A percentile compares a stretch with the other conserved stretches of the same genome.
Evolutionary conservation across 2,797 vertebrate genomes (phyloP).

Genomic region (Myripristis murdjan): DNA sequence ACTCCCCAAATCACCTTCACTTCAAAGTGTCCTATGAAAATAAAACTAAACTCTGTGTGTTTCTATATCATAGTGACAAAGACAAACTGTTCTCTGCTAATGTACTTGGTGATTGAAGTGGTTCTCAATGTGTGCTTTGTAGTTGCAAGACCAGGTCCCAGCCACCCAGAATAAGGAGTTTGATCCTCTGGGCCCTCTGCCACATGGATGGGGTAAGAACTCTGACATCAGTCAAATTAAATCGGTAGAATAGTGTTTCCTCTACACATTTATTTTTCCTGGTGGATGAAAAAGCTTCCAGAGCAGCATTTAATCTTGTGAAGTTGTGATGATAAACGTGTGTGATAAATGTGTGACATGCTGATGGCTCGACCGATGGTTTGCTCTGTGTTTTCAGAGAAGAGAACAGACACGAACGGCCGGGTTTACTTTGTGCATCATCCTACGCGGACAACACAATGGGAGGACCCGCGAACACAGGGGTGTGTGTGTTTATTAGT

Average conservation of each 20-base stretch:
- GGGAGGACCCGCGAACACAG: constrained; percentile 97
- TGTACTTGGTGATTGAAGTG: background rate
- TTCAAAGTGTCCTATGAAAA: background rate
- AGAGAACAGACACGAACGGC: constrained; percentile 95
- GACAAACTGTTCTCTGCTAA: background rate
- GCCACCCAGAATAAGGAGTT: constrained; percentile 94
- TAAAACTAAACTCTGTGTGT: background rate
- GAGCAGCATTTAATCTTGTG: background rate
- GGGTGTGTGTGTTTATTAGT: constrained; percentile 85
- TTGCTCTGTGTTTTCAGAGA: constrained; percentile 82
- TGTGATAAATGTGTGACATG: no score
- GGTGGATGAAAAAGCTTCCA: background rate
- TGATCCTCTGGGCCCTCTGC: constrained; percentile 96
- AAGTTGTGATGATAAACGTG: background rate
- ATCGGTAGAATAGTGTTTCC: background rate
- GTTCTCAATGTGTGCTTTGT: constrained; percentile 17
- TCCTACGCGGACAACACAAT: constrained; percentile 94
- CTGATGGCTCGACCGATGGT: no score
- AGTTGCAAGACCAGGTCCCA: constrained; percentile 91
- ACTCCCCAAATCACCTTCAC: no score
- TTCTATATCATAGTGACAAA: background rate
- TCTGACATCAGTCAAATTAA: background rate
- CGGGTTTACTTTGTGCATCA: constrained; percentile 99
- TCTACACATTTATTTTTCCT: background rate
- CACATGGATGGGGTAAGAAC: constrained; percentile 96